These are phyloP conservation scores for Jacana jacana DNA, from an alignment of 2,113 vertebrate species.

Conservation along the genomic window DNA sequence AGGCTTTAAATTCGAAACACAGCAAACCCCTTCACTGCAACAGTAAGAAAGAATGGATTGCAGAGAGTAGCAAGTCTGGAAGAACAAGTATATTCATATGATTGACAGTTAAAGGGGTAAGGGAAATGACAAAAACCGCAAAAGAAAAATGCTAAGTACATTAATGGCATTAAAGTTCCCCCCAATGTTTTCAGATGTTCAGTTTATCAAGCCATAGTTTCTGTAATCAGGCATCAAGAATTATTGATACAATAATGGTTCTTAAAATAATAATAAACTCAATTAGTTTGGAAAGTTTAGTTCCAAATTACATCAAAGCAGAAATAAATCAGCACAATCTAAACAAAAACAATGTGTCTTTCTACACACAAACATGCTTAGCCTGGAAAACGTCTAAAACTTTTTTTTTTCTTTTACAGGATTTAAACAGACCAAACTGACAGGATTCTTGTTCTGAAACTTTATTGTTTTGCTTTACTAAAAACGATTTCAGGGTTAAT, in stretches of 20 bases:
- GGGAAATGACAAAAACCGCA: conserved; percentile 48
- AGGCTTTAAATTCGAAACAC: conserved; percentile 26
- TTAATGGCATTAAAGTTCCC: conserved; percentile 28
- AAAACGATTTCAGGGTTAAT: conserved; percentile 39
- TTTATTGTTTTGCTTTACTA: conserved; percentile 57
- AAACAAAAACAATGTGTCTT: conserved; percentile 47
- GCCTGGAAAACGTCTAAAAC: conserved; percentile 36
- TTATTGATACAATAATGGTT: conserved; percentile 41
- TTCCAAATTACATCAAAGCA: conserved; percentile 64
- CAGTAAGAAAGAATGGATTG: conserved; percentile 26
- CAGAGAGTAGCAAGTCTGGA: conserved; percentile 31
- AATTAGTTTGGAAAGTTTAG: conserved; percentile 49
- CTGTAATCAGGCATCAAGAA: conserved; percentile 73
- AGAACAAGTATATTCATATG: conserved; percentile 30
- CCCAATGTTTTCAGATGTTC: conserved; percentile 34
- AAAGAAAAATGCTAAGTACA: conserved; percentile 24
- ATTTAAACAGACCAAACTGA: conserved; percentile 73
- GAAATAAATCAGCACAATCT: conserved; percentile 52
- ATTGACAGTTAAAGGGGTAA: conserved; percentile 37
- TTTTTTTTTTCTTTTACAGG: conserved; percentile 52
- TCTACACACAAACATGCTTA: conserved; percentile 51
- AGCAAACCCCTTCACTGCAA: conserved; percentile 34
- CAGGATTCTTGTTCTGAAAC: conserved; percentile 62
- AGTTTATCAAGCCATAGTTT: conserved; percentile 57
- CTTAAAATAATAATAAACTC: conserved; percentile 23